Percentiles rank a stretch among this genome's conserved stretches.
Evolutionary conservation across 2,888 invertebrate genomes (phyloP).

Genomic region (Tuta absoluta): DNA sequence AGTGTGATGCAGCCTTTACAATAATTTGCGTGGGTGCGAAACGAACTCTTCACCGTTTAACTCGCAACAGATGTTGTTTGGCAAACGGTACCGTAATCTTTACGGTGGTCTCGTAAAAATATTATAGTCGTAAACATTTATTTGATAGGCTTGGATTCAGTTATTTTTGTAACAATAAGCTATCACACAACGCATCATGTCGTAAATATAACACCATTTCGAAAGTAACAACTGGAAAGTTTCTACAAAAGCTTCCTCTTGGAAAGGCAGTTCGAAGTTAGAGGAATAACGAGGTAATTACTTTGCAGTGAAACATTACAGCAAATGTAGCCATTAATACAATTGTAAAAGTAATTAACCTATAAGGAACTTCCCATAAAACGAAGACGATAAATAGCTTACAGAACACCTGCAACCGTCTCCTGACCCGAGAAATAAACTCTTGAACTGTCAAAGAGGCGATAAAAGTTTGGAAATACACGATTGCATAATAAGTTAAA

Average conservation of each 20-base stretch:
- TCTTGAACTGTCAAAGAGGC: conserved; percentile 21
- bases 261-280: background rate
- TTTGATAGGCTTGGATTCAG: background rate
- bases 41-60: conserved; percentile 50
- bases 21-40: conserved; percentile 40
- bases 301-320: background rate
- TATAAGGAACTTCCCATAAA: background rate
- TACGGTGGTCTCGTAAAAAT: conserved; percentile 34
- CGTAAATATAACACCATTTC: background rate
- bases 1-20: background rate
- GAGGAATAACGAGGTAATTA: background rate
- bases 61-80: conserved; percentile 35
- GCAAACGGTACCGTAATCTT: conserved; percentile 40
- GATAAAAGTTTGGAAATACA: conserved; percentile 23
- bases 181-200: background rate
- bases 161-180: background rate
- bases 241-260: background rate
- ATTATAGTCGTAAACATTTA: conserved; percentile 11
- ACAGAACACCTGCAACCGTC: conserved; percentile 8
- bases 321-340: conserved; percentile 4
- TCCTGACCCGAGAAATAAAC: conserved; percentile 9
- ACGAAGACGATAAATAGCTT: background rate
- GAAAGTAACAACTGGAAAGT: background rate
- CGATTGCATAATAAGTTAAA: conserved; percentile 24
- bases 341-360: conserved; percentile 15